Evolutionary conservation across 2,888 invertebrate genomes (phyloP).

Genomic region (Lasiommata megera): DNA sequence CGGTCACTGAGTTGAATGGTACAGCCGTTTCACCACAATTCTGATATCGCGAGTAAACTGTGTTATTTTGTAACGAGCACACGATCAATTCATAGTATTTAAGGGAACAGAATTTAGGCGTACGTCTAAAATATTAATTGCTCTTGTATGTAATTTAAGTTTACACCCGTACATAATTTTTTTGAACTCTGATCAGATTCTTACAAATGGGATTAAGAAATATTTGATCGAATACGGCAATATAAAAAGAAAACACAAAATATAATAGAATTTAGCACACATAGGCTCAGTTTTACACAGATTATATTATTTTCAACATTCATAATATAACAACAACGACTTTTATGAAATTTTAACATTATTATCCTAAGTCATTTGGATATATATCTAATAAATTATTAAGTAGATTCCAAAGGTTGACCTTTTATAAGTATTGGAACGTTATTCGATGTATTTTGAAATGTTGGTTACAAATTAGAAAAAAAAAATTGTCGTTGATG

Average conservation of each 20-base stretch:
- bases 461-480: neutral
- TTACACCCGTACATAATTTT: neutral
- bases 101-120: neutral
- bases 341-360: neutral
- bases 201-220: no score
- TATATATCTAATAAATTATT: neutral
- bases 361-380: no score
- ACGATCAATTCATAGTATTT: no score
- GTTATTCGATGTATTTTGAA: neutral
- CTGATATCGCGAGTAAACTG: neutral
- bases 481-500: constrained; percentile 5
- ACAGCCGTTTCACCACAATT: neutral
- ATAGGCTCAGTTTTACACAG: neutral
- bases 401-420: neutral
- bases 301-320: no score
- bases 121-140: neutral
- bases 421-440: neutral
- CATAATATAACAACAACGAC: neutral
- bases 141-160: neutral
- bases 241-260: no score
- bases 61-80: no score
- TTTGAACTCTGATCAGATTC: neutral
- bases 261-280: neutral
- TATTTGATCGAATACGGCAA: no score
- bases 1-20: neutral